phyloP scores from a whole-genome alignment of 2,797 vertebrate genomes.

The Hemitrygon akajei region DNA sequence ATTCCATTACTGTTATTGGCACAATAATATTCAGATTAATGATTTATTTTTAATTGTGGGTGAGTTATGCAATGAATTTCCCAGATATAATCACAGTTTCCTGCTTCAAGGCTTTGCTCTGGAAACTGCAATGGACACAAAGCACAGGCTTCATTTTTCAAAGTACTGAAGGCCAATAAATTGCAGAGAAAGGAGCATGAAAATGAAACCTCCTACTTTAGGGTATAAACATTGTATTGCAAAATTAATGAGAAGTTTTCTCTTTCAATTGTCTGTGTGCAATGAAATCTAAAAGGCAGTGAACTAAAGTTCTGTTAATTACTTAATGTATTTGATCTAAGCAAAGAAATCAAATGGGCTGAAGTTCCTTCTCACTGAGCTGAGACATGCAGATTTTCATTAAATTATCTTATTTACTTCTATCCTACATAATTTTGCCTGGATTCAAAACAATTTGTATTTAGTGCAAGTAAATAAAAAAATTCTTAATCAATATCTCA shows the following conservation, averaged over 20 bases:
- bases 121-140: neutral
- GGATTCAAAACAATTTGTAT: too few species aligned
- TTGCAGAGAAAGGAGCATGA: neutral
- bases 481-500: too few species aligned
- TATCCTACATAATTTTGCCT: too few species aligned
- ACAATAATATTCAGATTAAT: constrained; percentile 9
- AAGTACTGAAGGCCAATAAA: neutral
- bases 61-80: neutral
- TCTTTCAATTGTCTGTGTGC: neutral
- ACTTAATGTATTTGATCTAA: neutral
- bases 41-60: neutral
- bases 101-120: neutral
- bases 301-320: neutral
- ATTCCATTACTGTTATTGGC: neutral
- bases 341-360: neutral
- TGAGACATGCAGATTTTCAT: neutral
- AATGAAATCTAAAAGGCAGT: neutral
- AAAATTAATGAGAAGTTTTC: neutral
- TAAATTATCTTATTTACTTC: neutral
- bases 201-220: neutral
- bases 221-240: neutral
- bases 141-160: neutral
- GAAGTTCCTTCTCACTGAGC: neutral
- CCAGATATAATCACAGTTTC: neutral
- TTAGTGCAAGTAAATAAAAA: too few species aligned